These are phyloP conservation scores for Macrotrachela quadricornifera DNA, from an alignment of 1,140 invertebrate genomes.

Conservation along the genomic window DNA sequence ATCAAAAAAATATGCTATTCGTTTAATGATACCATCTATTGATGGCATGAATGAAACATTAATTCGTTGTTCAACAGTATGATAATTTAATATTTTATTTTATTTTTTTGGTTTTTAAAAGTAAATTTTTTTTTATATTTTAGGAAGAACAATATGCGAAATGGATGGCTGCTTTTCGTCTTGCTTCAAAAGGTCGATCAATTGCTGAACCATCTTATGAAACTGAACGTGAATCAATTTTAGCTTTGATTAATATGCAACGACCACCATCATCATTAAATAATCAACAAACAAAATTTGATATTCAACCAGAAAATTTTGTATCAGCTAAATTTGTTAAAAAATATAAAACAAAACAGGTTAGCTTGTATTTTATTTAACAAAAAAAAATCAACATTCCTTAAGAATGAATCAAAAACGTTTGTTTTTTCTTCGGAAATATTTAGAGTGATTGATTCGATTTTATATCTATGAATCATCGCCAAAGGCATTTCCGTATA, in stretches of 20 bases:
- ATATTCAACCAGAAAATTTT: neutral
- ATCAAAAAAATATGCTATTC: slow-evolving; percentile 73
- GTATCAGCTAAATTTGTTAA: neutral
- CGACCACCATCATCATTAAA: slow-evolving; percentile 11
- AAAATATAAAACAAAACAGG: slow-evolving; percentile 7
- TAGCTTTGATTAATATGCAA: slow-evolving; percentile 70
- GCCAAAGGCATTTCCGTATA: too few relatives aligned
- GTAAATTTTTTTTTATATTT: too few relatives aligned
- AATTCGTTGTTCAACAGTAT: slow-evolving; percentile 54
- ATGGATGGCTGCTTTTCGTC: slow-evolving; percentile 88
- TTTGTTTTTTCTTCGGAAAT: too few relatives aligned
- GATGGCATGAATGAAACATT: slow-evolving; percentile 86
- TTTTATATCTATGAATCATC: too few relatives aligned
- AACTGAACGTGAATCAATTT: slow-evolving; percentile 64
- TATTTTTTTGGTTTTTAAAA: too few relatives aligned
- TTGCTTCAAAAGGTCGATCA: slow-evolving; percentile 78
- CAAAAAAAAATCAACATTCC: neutral
- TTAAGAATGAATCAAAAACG: too few relatives aligned
- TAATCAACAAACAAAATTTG: too few relatives aligned
- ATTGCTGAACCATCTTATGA: slow-evolving; percentile 80
- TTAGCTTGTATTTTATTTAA: neutral
- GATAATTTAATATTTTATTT: too few relatives aligned
- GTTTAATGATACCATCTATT: slow-evolving; percentile 68
- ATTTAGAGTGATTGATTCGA: too few relatives aligned
- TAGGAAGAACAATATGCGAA: slow-evolving; percentile 78